These are phyloP conservation scores for Drosophila erecta DNA, from an alignment of 1,140 invertebrate genomes.

Conservation along the genomic window DNA sequence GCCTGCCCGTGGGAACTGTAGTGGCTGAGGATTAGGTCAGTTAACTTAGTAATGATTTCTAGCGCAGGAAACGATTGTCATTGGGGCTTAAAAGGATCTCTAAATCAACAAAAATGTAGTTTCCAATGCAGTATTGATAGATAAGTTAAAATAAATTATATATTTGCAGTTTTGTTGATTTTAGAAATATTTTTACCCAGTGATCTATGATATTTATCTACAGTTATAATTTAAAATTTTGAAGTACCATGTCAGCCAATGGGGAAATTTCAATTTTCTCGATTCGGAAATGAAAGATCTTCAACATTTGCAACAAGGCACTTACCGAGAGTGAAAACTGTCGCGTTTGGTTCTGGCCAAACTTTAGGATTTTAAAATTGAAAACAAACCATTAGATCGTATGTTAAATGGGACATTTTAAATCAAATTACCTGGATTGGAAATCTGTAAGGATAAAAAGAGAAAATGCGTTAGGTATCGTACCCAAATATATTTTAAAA, in stretches of 20 bases:
- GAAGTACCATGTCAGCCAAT: constrained; percentile 63
- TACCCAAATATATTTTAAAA: not conserved
- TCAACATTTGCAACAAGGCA: constrained; percentile 58
- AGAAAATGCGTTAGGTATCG: not conserved
- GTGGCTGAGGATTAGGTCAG: constrained; percentile 46
- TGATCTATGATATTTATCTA: not conserved
- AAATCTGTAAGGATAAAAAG: constrained; percentile 53
- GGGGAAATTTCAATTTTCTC: constrained; percentile 56
- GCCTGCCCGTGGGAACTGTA: constrained; percentile 68
- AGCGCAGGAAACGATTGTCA: not conserved
- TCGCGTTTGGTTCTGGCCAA: constrained; percentile 48
- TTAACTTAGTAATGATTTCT: not conserved
- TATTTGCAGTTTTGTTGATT: not conserved
- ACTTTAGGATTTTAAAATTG: constrained; percentile 3
- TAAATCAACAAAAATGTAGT: not conserved
- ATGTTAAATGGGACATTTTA: too few relatives aligned
- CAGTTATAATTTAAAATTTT: constrained; percentile 12
- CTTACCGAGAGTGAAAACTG: constrained; percentile 67
- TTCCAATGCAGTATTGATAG: not conserved
- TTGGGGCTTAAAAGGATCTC: not conserved
- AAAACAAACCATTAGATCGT: not conserved
- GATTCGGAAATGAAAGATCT: constrained; percentile 47
- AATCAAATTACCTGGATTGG: constrained; percentile 51
- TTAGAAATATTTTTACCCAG: not conserved
- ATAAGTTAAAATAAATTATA: not conserved